Percentiles rank a stretch among this genome's conserved stretches.
phyloP scores from a whole-genome alignment of 2,888 invertebrate genomes.

The Glaucopsyche alexis region DNA sequence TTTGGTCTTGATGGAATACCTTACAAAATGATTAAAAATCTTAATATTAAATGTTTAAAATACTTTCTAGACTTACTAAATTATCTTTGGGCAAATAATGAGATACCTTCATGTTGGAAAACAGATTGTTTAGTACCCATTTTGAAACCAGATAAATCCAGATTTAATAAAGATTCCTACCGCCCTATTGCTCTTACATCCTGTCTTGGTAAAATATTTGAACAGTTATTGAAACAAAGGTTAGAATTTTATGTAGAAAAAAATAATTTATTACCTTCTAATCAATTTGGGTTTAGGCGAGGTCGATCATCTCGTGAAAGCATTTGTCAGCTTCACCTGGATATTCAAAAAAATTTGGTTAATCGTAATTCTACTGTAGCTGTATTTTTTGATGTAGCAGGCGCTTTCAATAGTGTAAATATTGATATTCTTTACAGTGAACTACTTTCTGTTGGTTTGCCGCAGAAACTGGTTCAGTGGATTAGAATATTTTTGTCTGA shows the following conservation, averaged over 20 bases:
- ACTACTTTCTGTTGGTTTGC: conserved; percentile 31
- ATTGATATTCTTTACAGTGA: not conserved
- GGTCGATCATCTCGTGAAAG: not conserved
- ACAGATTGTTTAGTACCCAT: not conserved
- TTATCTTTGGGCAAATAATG: not conserved
- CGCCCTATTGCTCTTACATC: not conserved
- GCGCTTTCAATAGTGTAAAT: no score
- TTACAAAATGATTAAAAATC: not conserved
- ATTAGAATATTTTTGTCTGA: conserved; percentile 34
- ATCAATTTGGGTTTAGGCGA: not conserved
- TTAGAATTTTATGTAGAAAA: not conserved
- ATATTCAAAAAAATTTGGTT: not conserved
- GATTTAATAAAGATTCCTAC: not conserved
- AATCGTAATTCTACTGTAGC: no score
- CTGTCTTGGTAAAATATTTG: not conserved
- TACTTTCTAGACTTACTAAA: not conserved
- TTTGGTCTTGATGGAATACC: not conserved
- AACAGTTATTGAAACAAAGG: not conserved
- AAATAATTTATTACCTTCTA: not conserved
- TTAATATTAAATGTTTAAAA: not conserved
- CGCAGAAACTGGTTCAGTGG: conserved; percentile 33
- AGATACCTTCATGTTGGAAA: not conserved
- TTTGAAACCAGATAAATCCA: not conserved
- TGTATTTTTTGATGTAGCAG: conserved; percentile 30
- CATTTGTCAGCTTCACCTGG: not conserved